Conservation (phyloP, 2,888 invertebrate genomes). For the Tineola bisselliella region DNA sequence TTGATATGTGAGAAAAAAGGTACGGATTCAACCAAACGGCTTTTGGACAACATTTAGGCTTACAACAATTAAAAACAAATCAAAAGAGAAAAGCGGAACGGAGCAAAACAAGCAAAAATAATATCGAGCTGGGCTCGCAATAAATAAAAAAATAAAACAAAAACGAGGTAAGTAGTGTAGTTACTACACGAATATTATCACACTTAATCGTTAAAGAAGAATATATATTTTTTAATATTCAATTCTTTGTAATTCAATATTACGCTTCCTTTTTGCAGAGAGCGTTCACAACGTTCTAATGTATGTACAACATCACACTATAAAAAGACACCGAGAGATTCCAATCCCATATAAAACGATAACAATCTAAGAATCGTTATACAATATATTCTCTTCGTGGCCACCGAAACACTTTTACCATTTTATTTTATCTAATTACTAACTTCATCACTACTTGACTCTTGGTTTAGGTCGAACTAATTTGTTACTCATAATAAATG, state of each 20-base stretch:
- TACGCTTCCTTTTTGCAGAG: background rate
- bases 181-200: constrained; percentile 58
- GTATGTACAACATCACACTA: constrained; percentile 63
- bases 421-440: constrained; percentile 37
- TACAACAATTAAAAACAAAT: background rate
- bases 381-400: constrained; percentile 45
- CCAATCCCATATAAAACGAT: constrained; percentile 55
- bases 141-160: constrained; percentile 34
- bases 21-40: background rate
- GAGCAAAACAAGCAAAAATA: constrained; percentile 30
- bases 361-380: constrained; percentile 53
- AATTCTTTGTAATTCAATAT: constrained; percentile 23
- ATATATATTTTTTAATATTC: constrained; percentile 18
- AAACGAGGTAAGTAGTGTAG: constrained; percentile 57
- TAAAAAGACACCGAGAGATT: constrained; percentile 59
- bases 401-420: background rate
- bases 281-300: background rate
- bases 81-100: background rate
- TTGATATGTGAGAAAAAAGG: background rate
- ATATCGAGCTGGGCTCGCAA: constrained; percentile 56
- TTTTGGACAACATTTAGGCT: background rate
- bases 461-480: constrained; percentile 14
- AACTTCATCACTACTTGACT: constrained; percentile 37
- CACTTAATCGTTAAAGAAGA: constrained; percentile 27
- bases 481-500: constrained; percentile 40